phyloP scores from a whole-genome alignment of 2,888 invertebrate species.

The Netelia fuscicornis region DNA sequence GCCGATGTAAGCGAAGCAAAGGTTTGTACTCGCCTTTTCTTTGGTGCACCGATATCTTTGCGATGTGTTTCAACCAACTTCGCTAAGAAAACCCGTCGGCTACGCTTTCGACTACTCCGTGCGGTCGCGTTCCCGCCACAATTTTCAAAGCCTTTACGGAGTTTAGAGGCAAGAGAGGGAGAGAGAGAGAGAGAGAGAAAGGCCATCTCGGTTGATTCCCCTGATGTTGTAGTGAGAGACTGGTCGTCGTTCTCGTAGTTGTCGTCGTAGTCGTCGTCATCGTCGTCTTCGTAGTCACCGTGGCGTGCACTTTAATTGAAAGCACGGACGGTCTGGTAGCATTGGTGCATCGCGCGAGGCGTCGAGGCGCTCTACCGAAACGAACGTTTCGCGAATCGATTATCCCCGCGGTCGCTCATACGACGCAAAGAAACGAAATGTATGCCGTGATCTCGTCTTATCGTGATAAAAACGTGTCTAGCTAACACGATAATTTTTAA shows the following conservation, averaged over 20 bases:
- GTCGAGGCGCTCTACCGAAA: conserved; percentile 68
- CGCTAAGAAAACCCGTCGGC: conserved; percentile 49
- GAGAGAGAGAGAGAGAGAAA: conserved; percentile 15
- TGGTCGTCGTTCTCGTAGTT: conserved; percentile 53
- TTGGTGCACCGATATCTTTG: conserved; percentile 56
- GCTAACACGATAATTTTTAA: background rate
- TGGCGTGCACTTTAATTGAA: conserved; percentile 72
- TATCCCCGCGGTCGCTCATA: conserved; percentile 63
- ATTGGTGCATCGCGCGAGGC: conserved; percentile 71
- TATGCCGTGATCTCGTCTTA: background rate
- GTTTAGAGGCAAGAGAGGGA: conserved; percentile 50
- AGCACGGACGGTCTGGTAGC: conserved; percentile 73
- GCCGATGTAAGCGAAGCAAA: conserved; percentile 18
- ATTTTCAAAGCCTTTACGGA: conserved; percentile 60
- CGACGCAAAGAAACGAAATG: conserved; percentile 5
- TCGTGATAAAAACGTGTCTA: background rate
- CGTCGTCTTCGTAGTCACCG: conserved; percentile 23
- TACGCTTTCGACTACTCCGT: conserved; percentile 50
- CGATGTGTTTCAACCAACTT: conserved; percentile 14
- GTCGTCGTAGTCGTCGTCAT: conserved; percentile 31
- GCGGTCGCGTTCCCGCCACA: conserved; percentile 46
- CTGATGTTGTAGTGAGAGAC: conserved; percentile 43
- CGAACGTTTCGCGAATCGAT: conserved; percentile 71
- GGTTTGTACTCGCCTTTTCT: conserved; percentile 26
- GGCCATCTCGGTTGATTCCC: conserved; percentile 52